These are phyloP conservation scores for Mellivora capensis DNA, from an alignment of 2,113 vertebrate species.

Conservation along the genomic window DNA sequence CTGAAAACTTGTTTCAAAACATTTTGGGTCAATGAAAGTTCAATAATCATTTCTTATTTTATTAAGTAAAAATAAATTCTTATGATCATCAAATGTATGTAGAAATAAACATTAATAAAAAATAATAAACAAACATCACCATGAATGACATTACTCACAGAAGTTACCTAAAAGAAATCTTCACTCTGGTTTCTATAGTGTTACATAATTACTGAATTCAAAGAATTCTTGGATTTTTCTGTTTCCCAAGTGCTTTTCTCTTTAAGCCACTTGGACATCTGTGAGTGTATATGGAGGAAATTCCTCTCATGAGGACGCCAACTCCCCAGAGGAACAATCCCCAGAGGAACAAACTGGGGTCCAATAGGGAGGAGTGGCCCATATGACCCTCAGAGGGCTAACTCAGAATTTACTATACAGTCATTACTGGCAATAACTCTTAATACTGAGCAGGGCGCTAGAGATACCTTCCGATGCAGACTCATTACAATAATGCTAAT, in stretches of 20 bases:
- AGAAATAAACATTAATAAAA: conserved; percentile 8
- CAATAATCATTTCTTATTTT: neutral
- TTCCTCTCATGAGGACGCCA: neutral
- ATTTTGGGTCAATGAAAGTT: neutral
- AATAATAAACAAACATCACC: neutral
- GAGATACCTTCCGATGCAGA: neutral
- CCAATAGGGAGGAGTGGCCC: neutral
- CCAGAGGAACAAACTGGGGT: neutral
- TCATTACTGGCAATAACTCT: neutral
- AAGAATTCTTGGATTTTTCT: neutral
- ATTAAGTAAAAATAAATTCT: conserved; percentile 1
- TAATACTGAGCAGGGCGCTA: neutral
- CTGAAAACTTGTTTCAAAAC: neutral
- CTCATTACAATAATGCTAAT: neutral
- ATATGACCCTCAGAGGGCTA: neutral
- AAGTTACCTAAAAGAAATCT: neutral
- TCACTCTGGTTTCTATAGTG: neutral
- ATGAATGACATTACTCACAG: neutral
- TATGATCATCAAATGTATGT: neutral
- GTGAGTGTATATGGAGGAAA: neutral
- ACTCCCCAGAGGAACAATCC: neutral
- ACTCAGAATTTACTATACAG: neutral
- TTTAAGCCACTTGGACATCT: neutral
- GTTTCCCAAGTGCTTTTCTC: neutral
- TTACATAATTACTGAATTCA: neutral